Base-by-base conservation (phyloP, 2,113 vertebrate species). In the Muntiacus muntjak region DNA sequence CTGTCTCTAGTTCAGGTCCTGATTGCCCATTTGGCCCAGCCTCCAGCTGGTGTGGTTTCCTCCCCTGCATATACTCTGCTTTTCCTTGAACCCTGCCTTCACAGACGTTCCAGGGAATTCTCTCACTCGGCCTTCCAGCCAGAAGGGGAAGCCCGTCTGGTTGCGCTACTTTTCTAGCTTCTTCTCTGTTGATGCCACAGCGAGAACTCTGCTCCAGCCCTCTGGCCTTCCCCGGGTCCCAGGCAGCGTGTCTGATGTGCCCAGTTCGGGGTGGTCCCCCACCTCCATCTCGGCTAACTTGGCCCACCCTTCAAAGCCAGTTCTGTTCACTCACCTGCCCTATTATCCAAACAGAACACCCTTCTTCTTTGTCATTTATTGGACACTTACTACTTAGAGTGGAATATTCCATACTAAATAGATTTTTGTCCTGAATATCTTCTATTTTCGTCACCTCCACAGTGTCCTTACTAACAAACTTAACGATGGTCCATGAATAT, bases 201-300 rank as follows among this genome's bases (percentile, higher is more conserved):
- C 14, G 30, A 52, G 10, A 45, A 3, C 71, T 47, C 89, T 25
- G 47, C 55, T 40, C 16, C 62, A 60, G 81, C 33, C 36, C 33
- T 11, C 17, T 26, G 55, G 25, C 21, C 14, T 16, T 6, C 16
- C 15, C 76, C 1, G 11, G 40, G n/a, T 10, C 50, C 33, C 28
- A 30, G 85, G 15, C 21, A 62, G 58, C 9, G 5, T 16, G 1
- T 45, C 5, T 40, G 13, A 58, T 58, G 33, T 67, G 58, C 19
- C 40, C 30, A 13, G 19, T 19, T 6, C 6, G 6, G 21, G 13
- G 33, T 6, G 28, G 5, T 1, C 1, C 1, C 11, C 43, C 5
- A 3, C 47, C 13, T 33, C n/a, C 21, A 5, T 16, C 28, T 43
- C 25, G 23, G 78, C 45, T 54, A 15, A 30, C 71, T 57, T 15